Base-by-base conservation (phyloP, 2,113 vertebrate genomes). In the Glaucidium brasilianum region DNA sequence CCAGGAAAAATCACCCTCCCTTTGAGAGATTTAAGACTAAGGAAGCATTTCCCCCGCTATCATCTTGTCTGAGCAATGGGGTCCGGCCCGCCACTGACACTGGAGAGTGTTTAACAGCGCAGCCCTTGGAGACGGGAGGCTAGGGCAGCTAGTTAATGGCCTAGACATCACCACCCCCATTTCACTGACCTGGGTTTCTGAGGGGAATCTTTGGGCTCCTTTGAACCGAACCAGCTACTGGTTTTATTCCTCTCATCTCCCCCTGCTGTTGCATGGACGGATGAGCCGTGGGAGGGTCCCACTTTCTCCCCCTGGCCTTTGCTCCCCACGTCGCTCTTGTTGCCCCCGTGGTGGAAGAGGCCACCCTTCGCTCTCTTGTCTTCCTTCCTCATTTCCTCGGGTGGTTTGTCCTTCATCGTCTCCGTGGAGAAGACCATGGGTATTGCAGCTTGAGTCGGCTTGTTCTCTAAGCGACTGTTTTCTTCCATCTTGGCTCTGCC, bases 161-260 rank as follows among this genome's bases (percentile, higher is more conserved):
- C 37, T 29, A 41, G 47, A 15, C 0, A 1, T 15, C 69, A 30
- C 13, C 29, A 37, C 4, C 11, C 55, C 26, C 12, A 0, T 45
- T 43, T 2, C 89, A 98, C 99, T 95, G 98, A 99, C 99, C 99
- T 99, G 97, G 98, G 98, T 98, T 99, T 99, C 81, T 97, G 98
- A 53, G 95, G 88, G 30, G 95, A 88, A 90, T 98, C 99, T 95
- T 98, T 98, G 39, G 97, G 47, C 37, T 99, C 99, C 98, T 98
- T 99, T 17, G 98, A 98, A 60, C 98, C 98, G 34, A 99, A 99
- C 99, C 99, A 99, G 82, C 98, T 93, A 47, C 98, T 18, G 68
- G 15, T 91, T 97, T 94, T 99, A 76, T 94, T 97, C 94, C 97
- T 98, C 60, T 99, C 99, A 1, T 99, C 98, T 12, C 96, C 91